These are phyloP conservation scores for Timema podura DNA, from an alignment of 2,888 invertebrate genomes.

Conservation along the genomic window DNA sequence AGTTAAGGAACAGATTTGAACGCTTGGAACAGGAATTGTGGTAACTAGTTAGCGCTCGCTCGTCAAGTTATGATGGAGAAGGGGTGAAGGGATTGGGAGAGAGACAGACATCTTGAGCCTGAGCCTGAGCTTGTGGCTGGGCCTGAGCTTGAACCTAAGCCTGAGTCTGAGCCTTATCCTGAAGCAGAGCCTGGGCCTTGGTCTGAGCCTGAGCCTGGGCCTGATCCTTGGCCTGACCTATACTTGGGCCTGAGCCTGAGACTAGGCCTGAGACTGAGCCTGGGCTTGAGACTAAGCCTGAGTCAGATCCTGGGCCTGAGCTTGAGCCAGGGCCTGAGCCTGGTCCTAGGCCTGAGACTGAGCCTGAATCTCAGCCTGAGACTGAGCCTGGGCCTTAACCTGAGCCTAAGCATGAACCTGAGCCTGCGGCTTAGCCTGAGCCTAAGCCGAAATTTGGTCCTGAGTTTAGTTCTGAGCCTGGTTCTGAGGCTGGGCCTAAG, in stretches of 20 bases:
- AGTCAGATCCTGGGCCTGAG: slow-evolving; percentile 30
- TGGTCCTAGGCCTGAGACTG: slow-evolving; percentile 29
- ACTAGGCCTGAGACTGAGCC: slow-evolving; percentile 26
- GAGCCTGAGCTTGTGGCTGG: slow-evolving; percentile 31
- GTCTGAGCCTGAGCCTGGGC: neutral
- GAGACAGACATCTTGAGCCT: no score
- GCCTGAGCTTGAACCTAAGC: slow-evolving; percentile 32
- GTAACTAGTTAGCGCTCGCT: no score
- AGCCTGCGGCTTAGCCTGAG: slow-evolving; percentile 13
- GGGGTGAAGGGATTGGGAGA: no score
- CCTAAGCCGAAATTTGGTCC: slow-evolving; percentile 38
- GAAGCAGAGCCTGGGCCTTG: slow-evolving; percentile 12
- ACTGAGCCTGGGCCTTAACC: slow-evolving; percentile 33
- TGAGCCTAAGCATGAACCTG: slow-evolving; percentile 32
- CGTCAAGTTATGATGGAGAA: no score
- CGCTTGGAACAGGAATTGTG: no score
- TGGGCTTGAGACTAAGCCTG: slow-evolving; percentile 26
- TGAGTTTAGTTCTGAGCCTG: slow-evolving; percentile 32
- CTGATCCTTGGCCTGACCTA: neutral
- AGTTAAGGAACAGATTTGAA: no score
- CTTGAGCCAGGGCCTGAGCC: slow-evolving; percentile 21
- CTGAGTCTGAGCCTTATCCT: slow-evolving; percentile 9
- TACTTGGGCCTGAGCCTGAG: slow-evolving; percentile 34
- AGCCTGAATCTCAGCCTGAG: slow-evolving; percentile 30
- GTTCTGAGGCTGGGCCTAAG: neutral